phyloP scores from a whole-genome alignment of 2,797 vertebrate genomes.

The Falco cherrug region DNA sequence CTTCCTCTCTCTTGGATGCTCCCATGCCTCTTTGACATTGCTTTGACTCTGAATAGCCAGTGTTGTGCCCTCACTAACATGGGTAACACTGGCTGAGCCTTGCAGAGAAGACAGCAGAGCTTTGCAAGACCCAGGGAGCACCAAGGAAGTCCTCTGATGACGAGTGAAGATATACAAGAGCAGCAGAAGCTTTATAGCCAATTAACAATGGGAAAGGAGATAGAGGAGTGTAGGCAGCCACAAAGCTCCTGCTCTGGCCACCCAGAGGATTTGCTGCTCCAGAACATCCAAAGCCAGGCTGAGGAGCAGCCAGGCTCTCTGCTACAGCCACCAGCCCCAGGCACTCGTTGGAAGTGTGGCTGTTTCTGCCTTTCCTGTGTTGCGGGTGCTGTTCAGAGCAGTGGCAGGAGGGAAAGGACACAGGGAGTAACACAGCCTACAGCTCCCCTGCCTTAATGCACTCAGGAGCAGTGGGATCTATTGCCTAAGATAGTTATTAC shows the following conservation, averaged over 20 bases:
- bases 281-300: rapidly evolving
- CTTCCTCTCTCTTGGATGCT: not conserved
- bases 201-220: not conserved
- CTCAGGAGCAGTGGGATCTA: not conserved
- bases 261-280: not conserved
- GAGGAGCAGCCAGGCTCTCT: not conserved
- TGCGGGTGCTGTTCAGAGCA: not conserved
- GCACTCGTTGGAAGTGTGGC: rapidly evolving
- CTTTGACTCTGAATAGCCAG: not conserved
- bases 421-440: rapidly evolving
- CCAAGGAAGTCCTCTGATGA: not conserved
- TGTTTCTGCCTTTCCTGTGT: not conserved
- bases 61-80: not conserved
- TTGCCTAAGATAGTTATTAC: not conserved
- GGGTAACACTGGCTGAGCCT: not conserved
- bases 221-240: not conserved
- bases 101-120: not conserved
- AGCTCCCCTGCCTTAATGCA: not conserved
- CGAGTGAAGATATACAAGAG: not conserved
- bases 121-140: not conserved
- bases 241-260: not conserved
- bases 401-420: not conserved
- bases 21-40: not conserved
- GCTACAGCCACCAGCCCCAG: not conserved
- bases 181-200: not conserved